Evolutionary conservation across 2,888 invertebrate genomes (phyloP).

Genomic region (Himalopsyche tibetana): DNA sequence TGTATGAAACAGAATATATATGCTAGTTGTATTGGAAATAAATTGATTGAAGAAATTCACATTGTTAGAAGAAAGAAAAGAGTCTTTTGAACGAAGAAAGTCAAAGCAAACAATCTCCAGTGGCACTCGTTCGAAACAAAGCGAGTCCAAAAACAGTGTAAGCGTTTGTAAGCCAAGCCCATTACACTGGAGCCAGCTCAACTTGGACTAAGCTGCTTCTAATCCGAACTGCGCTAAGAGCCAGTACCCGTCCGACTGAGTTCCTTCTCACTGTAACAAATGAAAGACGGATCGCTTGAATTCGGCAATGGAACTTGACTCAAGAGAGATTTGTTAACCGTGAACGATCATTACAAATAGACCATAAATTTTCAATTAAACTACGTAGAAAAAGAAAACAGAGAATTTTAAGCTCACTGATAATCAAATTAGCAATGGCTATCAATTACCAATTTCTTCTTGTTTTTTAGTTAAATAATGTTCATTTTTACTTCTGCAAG

Average conservation of each 20-base stretch:
- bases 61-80: neutral
- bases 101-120: slow-evolving; percentile 12
- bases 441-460: too few species aligned
- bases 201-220: slow-evolving; percentile 1
- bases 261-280: neutral
- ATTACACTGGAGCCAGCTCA: neutral
- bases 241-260: neutral
- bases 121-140: neutral
- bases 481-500: too few species aligned
- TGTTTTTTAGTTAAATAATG: too few species aligned
- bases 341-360: neutral
- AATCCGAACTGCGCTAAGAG: slow-evolving; percentile 7
- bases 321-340: neutral
- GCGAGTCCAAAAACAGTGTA: slow-evolving; percentile 29
- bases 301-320: neutral
- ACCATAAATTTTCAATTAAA: too few species aligned
- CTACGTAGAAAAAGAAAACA: too few species aligned
- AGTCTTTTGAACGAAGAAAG: neutral
- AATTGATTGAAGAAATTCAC: too few species aligned
- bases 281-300: slow-evolving; percentile 10
- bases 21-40: too few species aligned
- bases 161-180: slow-evolving; percentile 15
- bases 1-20: too few species aligned
- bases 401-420: too few species aligned
- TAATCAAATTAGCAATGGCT: too few species aligned